A percentile compares a stretch with the other conserved stretches of the same genome.
Evolutionary conservation across 2,797 vertebrate genomes (phyloP).

Genomic region (Bovichtus variegatus): DNA sequence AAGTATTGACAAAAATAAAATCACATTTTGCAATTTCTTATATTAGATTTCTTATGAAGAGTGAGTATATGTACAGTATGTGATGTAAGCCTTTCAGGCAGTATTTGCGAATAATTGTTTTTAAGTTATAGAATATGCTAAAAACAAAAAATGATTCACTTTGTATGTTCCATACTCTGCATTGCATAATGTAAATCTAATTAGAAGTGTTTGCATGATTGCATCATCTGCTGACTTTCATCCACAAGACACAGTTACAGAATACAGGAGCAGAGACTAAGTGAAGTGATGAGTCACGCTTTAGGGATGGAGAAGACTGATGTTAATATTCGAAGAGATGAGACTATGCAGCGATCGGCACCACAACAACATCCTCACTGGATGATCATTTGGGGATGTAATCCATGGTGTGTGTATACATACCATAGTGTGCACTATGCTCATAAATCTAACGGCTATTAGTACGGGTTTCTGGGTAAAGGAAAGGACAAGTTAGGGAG

Average conservation of each 20-base stretch:
- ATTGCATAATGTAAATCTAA: slow-evolving; percentile 26
- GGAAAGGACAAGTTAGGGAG: slow-evolving; percentile 86
- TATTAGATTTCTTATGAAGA: background rate
- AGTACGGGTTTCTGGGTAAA: slow-evolving; percentile 96
- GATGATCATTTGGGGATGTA: slow-evolving; percentile 47
- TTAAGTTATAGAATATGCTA: background rate
- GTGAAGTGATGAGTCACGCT: slow-evolving; percentile 48
- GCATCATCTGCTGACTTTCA: slow-evolving; percentile 22
- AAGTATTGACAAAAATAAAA: background rate
- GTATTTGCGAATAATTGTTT: background rate
- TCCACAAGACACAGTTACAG: slow-evolving; percentile 17
- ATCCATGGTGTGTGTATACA: slow-evolving; percentile 82
- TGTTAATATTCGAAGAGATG: slow-evolving; percentile 26
- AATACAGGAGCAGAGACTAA: background rate
- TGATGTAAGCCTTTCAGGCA: background rate
- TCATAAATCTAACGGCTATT: slow-evolving; percentile 99
- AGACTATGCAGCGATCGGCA: slow-evolving; percentile 34
- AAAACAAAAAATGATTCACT: background rate
- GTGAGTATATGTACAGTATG: too few species aligned
- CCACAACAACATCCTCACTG: slow-evolving; percentile 65
- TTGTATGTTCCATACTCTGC: slow-evolving; percentile 3
- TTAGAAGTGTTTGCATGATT: slow-evolving; percentile 10
- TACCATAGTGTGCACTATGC: slow-evolving; percentile 94
- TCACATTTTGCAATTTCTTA: background rate
- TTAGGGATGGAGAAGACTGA: slow-evolving; percentile 23